phyloP scores from a whole-genome alignment of 2,888 invertebrate genomes.

The Platynereis dumerilii region DNA sequence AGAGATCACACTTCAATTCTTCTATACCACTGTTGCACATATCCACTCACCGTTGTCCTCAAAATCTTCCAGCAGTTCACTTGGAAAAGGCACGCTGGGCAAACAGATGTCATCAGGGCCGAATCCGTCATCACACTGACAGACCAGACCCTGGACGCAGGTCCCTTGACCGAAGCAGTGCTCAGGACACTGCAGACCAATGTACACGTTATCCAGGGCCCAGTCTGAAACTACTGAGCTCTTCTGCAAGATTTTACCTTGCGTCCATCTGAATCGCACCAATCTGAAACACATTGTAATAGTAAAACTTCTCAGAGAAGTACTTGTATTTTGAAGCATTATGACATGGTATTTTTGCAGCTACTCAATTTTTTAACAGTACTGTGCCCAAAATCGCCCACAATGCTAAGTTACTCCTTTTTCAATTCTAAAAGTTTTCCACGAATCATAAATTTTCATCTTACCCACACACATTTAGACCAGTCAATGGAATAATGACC shows the following conservation, averaged over 20 bases:
- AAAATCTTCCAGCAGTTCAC: slow-evolving; percentile 60
- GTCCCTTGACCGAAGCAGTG: slow-evolving; percentile 63
- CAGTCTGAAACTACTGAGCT: slow-evolving; percentile 59
- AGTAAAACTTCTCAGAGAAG: not conserved
- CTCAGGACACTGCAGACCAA: slow-evolving; percentile 62
- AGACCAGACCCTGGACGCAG: slow-evolving; percentile 53
- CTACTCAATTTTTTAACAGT: too few species aligned
- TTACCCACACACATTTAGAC: slow-evolving; percentile 62
- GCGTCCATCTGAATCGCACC: slow-evolving; percentile 63
- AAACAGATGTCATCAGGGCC: not conserved
- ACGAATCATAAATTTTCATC: too few species aligned
- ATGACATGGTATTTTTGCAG: too few species aligned
- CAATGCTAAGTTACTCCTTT: too few species aligned
- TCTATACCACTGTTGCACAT: too few species aligned
- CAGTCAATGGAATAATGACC: slow-evolving; percentile 56
- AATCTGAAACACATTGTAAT: slow-evolving; percentile 46
- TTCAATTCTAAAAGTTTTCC: too few species aligned
- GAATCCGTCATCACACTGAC: slow-evolving; percentile 58
- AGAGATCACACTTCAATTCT: too few species aligned
- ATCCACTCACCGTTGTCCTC: slow-evolving; percentile 38
- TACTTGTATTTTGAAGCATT: too few species aligned
- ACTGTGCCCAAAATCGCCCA: too few species aligned
- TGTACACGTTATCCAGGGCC: slow-evolving; percentile 64
- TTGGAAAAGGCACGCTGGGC: slow-evolving; percentile 45
- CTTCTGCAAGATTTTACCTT: slow-evolving; percentile 51